Evolutionary conservation across 2,888 invertebrate species (phyloP).

Genomic region (Caenorhabditis imperialis): DNA sequence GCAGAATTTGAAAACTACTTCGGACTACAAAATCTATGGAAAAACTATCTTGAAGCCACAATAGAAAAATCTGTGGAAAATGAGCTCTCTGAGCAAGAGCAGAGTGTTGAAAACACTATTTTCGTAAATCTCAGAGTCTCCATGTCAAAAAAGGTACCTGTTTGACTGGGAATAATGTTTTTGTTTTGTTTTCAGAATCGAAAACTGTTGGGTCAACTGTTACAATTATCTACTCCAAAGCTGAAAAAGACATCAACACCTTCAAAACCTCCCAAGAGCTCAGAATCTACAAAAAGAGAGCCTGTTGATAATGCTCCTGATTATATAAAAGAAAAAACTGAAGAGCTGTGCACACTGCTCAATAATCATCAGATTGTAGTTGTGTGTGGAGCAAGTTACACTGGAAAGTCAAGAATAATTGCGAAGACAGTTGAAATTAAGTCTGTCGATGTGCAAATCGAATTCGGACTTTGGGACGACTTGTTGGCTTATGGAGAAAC

Average conservation of each 20-base stretch:
- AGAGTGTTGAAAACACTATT: slow-evolving; percentile 13
- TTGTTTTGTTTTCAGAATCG: slow-evolving; percentile 37
- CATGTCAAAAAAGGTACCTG: slow-evolving; percentile 24
- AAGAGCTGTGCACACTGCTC: slow-evolving; percentile 21
- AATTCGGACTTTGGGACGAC: slow-evolving; percentile 45
- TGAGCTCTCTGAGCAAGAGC: slow-evolving; percentile 13
- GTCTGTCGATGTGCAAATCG: slow-evolving; percentile 28
- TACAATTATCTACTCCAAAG: background rate
- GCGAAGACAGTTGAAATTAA: slow-evolving; percentile 23
- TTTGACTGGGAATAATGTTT: too few species aligned
- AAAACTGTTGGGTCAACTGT: slow-evolving; percentile 11
- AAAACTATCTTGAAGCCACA: slow-evolving; percentile 17
- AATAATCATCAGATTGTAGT: slow-evolving; percentile 42
- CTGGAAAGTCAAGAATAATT: slow-evolving; percentile 46
- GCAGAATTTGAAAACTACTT: slow-evolving; percentile 30
- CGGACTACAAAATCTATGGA: slow-evolving; percentile 9
- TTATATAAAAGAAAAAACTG: slow-evolving; percentile 19
- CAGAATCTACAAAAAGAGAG: slow-evolving; percentile 11
- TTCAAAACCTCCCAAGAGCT: slow-evolving; percentile 21
- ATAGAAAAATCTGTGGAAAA: slow-evolving; percentile 7
- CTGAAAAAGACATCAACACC: slow-evolving; percentile 9
- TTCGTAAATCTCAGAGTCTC: slow-evolving; percentile 15
- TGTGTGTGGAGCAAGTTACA: slow-evolving; percentile 22
- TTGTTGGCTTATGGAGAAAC: slow-evolving; percentile 31
- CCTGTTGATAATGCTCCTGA: slow-evolving; percentile 22